These are phyloP conservation scores for Acleris cristana DNA, from an alignment of 2,888 invertebrate species.

Conservation along the genomic window DNA sequence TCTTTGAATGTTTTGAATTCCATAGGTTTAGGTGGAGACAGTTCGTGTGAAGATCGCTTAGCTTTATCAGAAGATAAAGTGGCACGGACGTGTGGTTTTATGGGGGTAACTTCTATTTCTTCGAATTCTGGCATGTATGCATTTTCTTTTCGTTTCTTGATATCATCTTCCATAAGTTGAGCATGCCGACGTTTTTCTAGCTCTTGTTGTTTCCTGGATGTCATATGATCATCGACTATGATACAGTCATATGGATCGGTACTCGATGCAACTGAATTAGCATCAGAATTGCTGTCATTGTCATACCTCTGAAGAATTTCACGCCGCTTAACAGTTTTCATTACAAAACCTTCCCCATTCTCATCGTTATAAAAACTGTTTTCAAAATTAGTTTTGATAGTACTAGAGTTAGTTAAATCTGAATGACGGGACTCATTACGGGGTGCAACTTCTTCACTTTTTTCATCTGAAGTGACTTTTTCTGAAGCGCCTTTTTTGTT, in stretches of 20 bases:
- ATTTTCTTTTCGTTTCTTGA: constrained; percentile 74
- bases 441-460: constrained; percentile 68
- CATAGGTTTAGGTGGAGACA: constrained; percentile 73
- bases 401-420: constrained; percentile 77
- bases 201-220: constrained; percentile 80
- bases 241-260: constrained; percentile 92
- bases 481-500: constrained; percentile 77
- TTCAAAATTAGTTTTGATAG: constrained; percentile 83
- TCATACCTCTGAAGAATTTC: constrained; percentile 89
- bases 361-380: constrained; percentile 87
- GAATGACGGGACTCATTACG: constrained; percentile 78
- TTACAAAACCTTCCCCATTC: constrained; percentile 86
- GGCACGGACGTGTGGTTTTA: constrained; percentile 76
- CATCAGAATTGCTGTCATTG: constrained; percentile 86
- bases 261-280: constrained; percentile 86
- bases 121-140: constrained; percentile 79
- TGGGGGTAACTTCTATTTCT: constrained; percentile 79
- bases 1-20: constrained; percentile 82
- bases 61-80: constrained; percentile 72
- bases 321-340: constrained; percentile 89
- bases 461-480: constrained; percentile 74
- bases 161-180: constrained; percentile 66
- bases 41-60: constrained; percentile 71
- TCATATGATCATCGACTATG: constrained; percentile 91
- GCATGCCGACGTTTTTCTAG: constrained; percentile 74